These are phyloP conservation scores for Spodoptera picta DNA, from an alignment of 2,888 invertebrate genomes.

Conservation along the genomic window DNA sequence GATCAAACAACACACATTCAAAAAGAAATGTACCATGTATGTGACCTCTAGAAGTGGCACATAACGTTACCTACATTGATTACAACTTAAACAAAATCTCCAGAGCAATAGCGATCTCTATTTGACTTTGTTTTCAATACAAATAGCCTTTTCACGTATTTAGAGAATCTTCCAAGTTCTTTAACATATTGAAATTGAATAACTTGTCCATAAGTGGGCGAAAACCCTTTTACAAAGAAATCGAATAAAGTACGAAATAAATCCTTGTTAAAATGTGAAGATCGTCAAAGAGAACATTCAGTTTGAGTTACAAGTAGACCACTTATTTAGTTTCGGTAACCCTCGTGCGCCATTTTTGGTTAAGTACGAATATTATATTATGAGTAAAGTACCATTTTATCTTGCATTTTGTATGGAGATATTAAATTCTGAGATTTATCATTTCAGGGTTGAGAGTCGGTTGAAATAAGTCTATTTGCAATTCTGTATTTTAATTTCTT, in stretches of 20 bases:
- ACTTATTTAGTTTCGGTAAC: slow-evolving; percentile 37
- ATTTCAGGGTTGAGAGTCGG: slow-evolving; percentile 10
- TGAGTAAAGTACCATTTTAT: slow-evolving; percentile 6
- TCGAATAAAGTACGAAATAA: slow-evolving; percentile 38
- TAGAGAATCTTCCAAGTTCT: slow-evolving; percentile 20
- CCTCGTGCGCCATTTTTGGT: slow-evolving; percentile 32
- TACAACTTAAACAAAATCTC: slow-evolving; percentile 8
- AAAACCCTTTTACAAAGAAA: slow-evolving; percentile 44
- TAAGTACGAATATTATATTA: slow-evolving; percentile 1
- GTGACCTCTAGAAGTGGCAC: too few species aligned
- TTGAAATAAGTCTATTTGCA: slow-evolving; percentile 38
- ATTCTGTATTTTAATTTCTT: slow-evolving; percentile 44
- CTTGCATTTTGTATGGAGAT: slow-evolving; percentile 42
- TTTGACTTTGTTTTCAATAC: slow-evolving; percentile 19
- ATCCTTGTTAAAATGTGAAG: slow-evolving; percentile 29
- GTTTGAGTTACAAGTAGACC: slow-evolving; percentile 27
- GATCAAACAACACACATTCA: too few species aligned
- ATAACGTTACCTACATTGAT: too few species aligned
- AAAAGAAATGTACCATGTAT: too few species aligned
- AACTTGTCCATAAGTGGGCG: slow-evolving; percentile 40
- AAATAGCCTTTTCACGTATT: slow-evolving; percentile 8
- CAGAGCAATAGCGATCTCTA: not conserved
- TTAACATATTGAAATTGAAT: slow-evolving; percentile 47
- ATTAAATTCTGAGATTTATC: slow-evolving; percentile 42
- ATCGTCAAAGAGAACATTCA: slow-evolving; percentile 40